phyloP scores from a whole-genome alignment of 2,113 vertebrate species.

The Heterotilapia buettikoferi region DNA sequence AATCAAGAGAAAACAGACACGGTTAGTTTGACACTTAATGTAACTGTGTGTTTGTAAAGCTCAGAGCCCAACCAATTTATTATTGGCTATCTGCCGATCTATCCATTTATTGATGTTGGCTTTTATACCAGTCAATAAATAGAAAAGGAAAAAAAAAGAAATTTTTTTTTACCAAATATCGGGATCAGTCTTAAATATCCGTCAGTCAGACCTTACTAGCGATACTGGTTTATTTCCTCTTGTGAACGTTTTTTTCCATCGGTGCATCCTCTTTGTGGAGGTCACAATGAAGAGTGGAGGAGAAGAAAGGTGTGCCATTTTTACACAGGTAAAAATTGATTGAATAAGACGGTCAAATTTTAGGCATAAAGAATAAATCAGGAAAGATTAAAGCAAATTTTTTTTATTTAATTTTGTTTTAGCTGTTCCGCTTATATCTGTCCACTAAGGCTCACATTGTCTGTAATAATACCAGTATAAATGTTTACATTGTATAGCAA shows the following conservation, averaged over 20 bases:
- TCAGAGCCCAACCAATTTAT: background rate
- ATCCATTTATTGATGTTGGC: background rate
- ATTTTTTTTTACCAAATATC: background rate
- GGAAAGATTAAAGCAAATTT: background rate
- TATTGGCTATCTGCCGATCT: background rate
- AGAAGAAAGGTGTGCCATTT: background rate
- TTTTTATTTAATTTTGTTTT: background rate
- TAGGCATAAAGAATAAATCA: background rate
- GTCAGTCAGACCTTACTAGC: background rate
- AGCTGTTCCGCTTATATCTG: background rate
- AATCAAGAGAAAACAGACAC: background rate
- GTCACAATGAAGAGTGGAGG: background rate
- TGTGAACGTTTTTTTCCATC: background rate
- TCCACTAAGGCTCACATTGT: background rate
- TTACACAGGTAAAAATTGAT: background rate
- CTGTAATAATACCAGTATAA: background rate
- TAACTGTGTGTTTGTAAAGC: background rate
- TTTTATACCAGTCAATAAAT: background rate
- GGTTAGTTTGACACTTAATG: background rate
- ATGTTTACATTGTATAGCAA: background rate
- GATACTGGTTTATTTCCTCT: background rate
- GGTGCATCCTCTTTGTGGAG: background rate
- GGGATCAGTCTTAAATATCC: background rate
- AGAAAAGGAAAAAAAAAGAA: fast-evolving
- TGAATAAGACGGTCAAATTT: background rate